phyloP scores from a whole-genome alignment of 2,113 vertebrate species.

The Cricetomys ansorgei region DNA sequence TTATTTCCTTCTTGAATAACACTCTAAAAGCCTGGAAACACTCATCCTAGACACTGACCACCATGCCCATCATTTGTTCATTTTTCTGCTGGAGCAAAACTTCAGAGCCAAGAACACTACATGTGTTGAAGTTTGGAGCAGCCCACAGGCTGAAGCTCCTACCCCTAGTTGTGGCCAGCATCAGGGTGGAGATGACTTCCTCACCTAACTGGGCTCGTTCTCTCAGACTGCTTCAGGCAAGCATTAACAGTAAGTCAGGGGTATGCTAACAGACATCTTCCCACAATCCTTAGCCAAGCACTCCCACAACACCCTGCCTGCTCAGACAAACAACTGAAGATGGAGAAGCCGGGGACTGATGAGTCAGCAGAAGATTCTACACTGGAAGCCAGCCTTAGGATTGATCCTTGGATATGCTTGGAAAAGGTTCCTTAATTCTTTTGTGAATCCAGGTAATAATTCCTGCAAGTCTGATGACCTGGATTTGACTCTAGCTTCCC shows the following conservation, averaged over 20 bases:
- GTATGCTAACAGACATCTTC: background rate
- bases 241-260: background rate
- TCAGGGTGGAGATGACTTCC: background rate
- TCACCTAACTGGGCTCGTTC: background rate
- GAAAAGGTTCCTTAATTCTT: background rate
- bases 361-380: background rate
- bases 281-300: background rate
- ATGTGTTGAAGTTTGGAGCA: background rate
- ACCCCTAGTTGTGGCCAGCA: background rate
- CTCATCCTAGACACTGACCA: background rate
- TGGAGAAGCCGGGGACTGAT: background rate
- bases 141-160: background rate
- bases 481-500: background rate
- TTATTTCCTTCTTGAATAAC: background rate
- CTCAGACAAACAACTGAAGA: background rate
- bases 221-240: background rate
- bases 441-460: background rate
- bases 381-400: background rate
- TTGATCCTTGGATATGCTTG: background rate
- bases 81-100: background rate
- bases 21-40: background rate
- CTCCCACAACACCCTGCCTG: accelerated
- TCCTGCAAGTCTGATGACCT: background rate
- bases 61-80: background rate
- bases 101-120: background rate